Evolutionary conservation across 2,113 vertebrate species (phyloP), one percentile per base, ranked within the genome.

Genomic region (Ceuthmochares aereus): DNA sequence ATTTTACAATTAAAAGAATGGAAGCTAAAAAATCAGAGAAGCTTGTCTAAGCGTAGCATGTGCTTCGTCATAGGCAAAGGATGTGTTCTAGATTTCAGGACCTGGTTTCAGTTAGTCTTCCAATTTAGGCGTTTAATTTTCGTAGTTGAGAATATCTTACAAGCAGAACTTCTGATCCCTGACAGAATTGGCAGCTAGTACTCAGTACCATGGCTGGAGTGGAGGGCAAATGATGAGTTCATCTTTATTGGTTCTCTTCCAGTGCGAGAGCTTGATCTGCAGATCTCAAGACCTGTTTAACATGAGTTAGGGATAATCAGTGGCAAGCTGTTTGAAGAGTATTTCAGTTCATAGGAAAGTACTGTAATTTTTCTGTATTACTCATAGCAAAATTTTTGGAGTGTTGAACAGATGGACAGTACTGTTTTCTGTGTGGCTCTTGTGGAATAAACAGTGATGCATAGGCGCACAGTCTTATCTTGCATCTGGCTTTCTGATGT

Each of bases 401-500:
- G 40, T 73, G 76, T 74, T 91, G 84, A 90, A 16, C 22, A 20
- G 12, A 36, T 7, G 52, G 64, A 15, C 11, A 30, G 23, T 85
- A 9, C 54, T 79, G 67, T 85, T 91, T 49, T 69, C 1, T n/a
- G 7, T 63, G 78, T 90, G 63, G 56, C 55, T 93, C 32, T 67
- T 63, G 26, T 63, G 45, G 70, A 74, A 56, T 76, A 90, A 95
- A 76, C 49, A 95, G 66, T 40, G 76, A 63, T 96, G 34, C 64
- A 36, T 14, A 73, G 67, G 78, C 55, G 1, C 76, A 66, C 34
- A 15, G 36, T 84, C 87, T 90, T 91, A 70, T 63, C 72, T 93
- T 52, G 62, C 47, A 11, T 94, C 78, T 96, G 78, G 60, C 86
- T 91, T 95, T 85, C 80, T 95, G 77, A 68, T 93, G 59, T 94